Evolutionary conservation across 1,140 invertebrate genomes (phyloP).

Genomic region (Tetranychus cinnabarinus): DNA sequence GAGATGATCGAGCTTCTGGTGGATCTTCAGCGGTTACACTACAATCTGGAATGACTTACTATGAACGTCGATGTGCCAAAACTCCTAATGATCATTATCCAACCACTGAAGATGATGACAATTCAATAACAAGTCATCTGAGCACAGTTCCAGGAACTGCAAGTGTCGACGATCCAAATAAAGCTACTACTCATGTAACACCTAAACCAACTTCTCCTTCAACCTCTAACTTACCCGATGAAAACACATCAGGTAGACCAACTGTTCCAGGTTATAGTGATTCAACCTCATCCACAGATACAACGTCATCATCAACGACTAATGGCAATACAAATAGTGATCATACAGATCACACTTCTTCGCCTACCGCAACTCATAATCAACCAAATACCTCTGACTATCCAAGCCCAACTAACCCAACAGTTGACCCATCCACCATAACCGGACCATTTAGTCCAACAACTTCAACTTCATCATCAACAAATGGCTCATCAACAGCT

Average conservation of each 20-base stretch:
- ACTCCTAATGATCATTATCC: background rate
- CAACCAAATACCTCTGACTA: no score
- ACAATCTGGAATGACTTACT: conserved; percentile 23
- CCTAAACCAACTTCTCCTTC: background rate
- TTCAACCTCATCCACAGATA: no score
- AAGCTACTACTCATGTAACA: background rate
- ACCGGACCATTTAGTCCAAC: background rate
- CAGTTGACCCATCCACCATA: background rate
- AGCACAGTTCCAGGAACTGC: background rate
- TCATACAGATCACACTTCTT: no score
- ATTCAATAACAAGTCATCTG: background rate
- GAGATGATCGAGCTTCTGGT: conserved; percentile 16
- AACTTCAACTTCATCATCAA: background rate
- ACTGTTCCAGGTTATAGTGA: background rate
- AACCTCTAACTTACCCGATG: background rate
- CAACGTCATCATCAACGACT: background rate
- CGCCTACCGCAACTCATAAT: no score
- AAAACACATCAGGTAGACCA: background rate
- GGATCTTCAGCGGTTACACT: conserved; percentile 16
- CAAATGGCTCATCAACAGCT: background rate
- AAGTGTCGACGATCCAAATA: background rate
- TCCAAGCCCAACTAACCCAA: no score
- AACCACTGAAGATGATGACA: background rate
- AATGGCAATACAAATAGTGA: background rate
- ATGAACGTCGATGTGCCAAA: conserved; percentile 20